Conservation (phyloP, 2,888 invertebrate species). For the Drosophila greeni region DNA sequence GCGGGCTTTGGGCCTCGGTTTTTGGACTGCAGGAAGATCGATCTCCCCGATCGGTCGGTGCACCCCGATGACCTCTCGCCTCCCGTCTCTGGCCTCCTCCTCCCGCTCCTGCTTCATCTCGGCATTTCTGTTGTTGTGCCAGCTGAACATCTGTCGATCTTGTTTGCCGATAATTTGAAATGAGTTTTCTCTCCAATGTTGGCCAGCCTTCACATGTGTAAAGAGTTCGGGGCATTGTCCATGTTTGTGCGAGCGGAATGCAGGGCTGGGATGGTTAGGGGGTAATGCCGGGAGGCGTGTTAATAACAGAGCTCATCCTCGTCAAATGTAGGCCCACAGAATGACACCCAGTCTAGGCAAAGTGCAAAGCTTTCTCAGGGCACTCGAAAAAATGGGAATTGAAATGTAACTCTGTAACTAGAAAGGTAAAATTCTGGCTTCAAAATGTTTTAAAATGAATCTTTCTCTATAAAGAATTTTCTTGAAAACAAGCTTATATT, state of each 20-base stretch:
- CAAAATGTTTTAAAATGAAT: background rate
- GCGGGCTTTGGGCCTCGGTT: slow-evolving; percentile 24
- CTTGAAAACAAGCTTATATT: no score
- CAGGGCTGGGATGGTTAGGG: slow-evolving; percentile 3
- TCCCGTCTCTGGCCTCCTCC: background rate
- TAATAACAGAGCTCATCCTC: slow-evolving; percentile 54
- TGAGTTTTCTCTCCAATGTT: slow-evolving; percentile 67
- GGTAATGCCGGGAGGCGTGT: slow-evolving; percentile 48
- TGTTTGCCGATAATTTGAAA: slow-evolving; percentile 75
- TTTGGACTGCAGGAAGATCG: slow-evolving; percentile 49
- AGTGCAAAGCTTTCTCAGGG: slow-evolving; percentile 27
- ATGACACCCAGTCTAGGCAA: slow-evolving; percentile 26
- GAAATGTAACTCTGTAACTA: background rate
- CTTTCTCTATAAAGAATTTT: background rate
- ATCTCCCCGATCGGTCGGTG: slow-evolving; percentile 66
- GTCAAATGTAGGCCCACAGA: slow-evolving; percentile 42
- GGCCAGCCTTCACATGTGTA: slow-evolving; percentile 49
- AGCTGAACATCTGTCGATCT: slow-evolving; percentile 76
- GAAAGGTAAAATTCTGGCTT: no score
- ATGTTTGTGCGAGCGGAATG: background rate
- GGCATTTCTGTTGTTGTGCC: slow-evolving; percentile 42
- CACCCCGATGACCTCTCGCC: slow-evolving; percentile 66
- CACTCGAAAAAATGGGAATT: slow-evolving; percentile 8
- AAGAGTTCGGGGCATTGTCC: slow-evolving; percentile 29
- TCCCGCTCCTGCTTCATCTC: slow-evolving; percentile 9